phyloP scores from a whole-genome alignment of 1,140 invertebrate genomes.

The Pentalonia nigronervosa region DNA sequence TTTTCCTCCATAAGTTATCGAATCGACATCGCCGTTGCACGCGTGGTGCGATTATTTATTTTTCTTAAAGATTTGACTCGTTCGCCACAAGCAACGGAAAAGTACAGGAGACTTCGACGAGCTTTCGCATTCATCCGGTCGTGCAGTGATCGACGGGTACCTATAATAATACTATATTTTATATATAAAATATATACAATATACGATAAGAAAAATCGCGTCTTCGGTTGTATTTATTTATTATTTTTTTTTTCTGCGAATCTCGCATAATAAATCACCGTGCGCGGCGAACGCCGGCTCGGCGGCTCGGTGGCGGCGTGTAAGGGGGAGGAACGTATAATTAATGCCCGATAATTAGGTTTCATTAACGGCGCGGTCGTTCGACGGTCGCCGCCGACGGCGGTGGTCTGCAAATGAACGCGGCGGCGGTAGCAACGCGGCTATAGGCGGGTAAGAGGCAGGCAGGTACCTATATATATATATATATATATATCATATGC shows the following conservation, averaged over 20 bases:
- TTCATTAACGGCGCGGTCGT: slow-evolving; percentile 38
- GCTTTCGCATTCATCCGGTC: neutral
- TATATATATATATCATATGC: neutral
- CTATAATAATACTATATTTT: neutral
- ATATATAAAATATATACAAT: neutral
- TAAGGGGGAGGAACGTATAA: neutral
- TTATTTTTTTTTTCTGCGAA: slow-evolving; percentile 6
- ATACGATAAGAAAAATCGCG: neutral
- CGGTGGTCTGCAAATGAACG: slow-evolving; percentile 35
- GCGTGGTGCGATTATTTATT: neutral
- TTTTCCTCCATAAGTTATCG: neutral
- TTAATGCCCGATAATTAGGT: slow-evolving; percentile 49
- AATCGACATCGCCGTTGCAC: neutral
- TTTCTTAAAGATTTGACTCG: neutral
- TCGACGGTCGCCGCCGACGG: neutral
- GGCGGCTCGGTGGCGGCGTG: neutral
- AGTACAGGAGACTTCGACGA: neutral
- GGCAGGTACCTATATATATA: neutral
- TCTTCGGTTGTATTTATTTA: neutral
- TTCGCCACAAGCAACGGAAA: neutral
- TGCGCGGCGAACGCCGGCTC: neutral
- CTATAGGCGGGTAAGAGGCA: neutral
- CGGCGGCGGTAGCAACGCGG: neutral
- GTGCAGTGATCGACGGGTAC: neutral
- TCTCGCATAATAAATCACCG: slow-evolving; percentile 20